phyloP scores from a whole-genome alignment of 2,888 invertebrate species.

The Xanthorhoe spadicearia region DNA sequence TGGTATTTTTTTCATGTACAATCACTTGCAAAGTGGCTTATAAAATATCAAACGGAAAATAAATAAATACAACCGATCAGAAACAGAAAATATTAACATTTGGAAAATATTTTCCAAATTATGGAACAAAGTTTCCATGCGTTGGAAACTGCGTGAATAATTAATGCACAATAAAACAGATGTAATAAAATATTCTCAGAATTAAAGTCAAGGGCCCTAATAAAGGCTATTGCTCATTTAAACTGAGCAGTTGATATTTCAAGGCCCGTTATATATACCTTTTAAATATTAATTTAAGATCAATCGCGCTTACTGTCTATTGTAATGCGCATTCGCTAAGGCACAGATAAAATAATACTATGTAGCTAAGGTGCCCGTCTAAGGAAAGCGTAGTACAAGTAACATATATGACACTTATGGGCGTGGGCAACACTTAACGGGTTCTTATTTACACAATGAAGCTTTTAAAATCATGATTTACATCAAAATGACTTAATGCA shows the following conservation, averaged over 20 bases:
- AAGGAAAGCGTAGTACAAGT: too few species aligned
- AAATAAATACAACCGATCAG: neutral
- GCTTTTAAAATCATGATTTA: neutral
- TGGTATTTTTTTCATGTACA: slow-evolving; percentile 14
- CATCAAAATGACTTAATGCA: neutral
- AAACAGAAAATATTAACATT: too few species aligned
- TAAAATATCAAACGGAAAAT: slow-evolving; percentile 17
- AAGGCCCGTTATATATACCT: neutral
- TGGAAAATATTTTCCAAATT: too few species aligned
- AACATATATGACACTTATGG: too few species aligned
- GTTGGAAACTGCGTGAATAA: neutral
- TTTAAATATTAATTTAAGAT: neutral
- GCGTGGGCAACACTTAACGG: too few species aligned
- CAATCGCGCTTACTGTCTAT: neutral
- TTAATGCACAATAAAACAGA: neutral
- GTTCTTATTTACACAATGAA: too few species aligned
- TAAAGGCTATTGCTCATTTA: neutral
- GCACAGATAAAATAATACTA: too few species aligned
- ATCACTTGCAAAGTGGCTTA: slow-evolving; percentile 6
- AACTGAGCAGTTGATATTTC: neutral
- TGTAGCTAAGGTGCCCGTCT: too few species aligned
- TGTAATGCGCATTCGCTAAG: too few species aligned
- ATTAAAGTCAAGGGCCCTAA: neutral
- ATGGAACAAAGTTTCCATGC: neutral
- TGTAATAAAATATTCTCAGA: neutral